Evolutionary conservation across 2,888 invertebrate genomes (phyloP), one percentile per base, ranked within the genome.

Genomic region (Deilephila elpenor): DNA sequence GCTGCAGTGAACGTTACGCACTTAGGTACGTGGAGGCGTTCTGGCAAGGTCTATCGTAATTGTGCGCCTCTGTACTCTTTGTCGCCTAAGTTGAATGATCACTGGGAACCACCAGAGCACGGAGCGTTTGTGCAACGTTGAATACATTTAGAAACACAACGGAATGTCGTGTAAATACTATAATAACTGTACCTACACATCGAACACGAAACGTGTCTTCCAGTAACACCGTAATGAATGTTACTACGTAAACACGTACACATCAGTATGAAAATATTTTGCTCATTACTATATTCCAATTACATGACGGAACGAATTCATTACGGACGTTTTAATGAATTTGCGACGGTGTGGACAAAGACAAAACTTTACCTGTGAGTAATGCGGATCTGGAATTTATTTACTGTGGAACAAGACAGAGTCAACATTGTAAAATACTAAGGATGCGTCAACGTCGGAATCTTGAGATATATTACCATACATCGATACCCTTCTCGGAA

Each of bases 31-130:
- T 75, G 70, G 71, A 73, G 61, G 37, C 74, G 71, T 74, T 44
- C 71, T 79, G 77, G 56, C 86, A 86, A 87, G 87, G 86, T 83
- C 83, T 80, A 74, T 72, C 71, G 80, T 84, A 83, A 85, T 84
- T 82, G 81, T 81, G 80, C 78, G 82, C 81, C 81, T 83, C 79
- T 81, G 80, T 80, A 80, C 74, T 71, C 77, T 71, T 70, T 74
- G 78, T 75, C 78, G 78, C 78, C 78, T 77, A 77, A 74, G 73
- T 73, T 73, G 76, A 75, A 76, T 77, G 74, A 76, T 75, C 71
- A 75, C 60, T 70, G 70, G 72, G 76, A 74, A 73, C 74, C 73
- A 62, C 56, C 64, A 72, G 25, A 32, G 72, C 34, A 72, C 34
- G 11, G 17, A 59, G 56, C 67, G 64, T 64, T 34, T 73, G 64